phyloP scores from a whole-genome alignment of 2,113 vertebrate species.

The Elaphurus davidianus region DNA sequence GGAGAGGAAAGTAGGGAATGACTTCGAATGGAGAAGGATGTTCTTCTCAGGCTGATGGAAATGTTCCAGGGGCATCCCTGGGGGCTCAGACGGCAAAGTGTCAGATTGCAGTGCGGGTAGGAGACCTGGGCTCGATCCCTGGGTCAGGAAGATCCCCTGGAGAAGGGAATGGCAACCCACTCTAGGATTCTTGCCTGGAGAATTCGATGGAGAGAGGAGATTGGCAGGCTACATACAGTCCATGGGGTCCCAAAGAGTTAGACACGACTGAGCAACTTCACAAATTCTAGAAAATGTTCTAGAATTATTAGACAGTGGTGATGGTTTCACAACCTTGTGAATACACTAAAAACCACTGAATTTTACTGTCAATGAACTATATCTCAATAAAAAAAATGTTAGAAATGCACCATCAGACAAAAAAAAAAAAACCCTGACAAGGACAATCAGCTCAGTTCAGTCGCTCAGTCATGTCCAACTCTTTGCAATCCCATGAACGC shows the following conservation, averaged over 20 bases:
- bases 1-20: background rate
- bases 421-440: background rate
- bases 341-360: background rate
- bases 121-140: background rate
- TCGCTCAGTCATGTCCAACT: rapidly evolving
- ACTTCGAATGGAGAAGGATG: background rate
- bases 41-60: background rate
- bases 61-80: background rate
- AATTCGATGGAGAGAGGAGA: background rate
- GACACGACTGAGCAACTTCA: background rate
- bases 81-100: background rate
- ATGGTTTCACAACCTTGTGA: background rate
- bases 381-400: background rate
- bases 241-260: background rate
- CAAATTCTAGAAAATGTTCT: background rate
- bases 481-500: background rate
- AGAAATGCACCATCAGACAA: background rate
- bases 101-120: background rate
- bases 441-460: background rate
- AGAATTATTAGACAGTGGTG: background rate
- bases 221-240: background rate
- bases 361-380: background rate
- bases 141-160: background rate
- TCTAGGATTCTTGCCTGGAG: background rate
- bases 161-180: background rate